Conservation (phyloP, 2,113 vertebrate species). For the Pungitius pungitius region DNA sequence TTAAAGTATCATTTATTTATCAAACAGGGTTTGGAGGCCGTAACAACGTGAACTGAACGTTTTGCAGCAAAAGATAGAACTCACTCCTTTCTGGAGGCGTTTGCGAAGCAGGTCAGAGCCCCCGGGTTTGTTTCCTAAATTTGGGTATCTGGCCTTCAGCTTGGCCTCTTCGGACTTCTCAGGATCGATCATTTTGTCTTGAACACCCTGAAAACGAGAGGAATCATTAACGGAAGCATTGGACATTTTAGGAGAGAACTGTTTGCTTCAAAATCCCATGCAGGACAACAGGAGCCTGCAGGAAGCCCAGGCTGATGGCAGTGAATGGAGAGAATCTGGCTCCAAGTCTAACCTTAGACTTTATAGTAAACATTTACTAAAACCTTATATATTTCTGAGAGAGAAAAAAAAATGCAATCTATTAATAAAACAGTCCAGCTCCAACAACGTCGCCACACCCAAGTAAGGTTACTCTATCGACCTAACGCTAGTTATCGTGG, state of each 20-base stretch:
- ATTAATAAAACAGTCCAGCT: neutral
- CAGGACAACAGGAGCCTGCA: neutral
- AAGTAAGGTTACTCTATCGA: neutral
- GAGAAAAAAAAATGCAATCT: neutral
- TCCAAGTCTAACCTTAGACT: neutral
- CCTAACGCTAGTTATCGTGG: neutral
- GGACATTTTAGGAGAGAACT: neutral
- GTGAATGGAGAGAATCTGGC: neutral
- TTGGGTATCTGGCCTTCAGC: conserved; percentile 94
- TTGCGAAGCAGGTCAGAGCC: conserved; percentile 97
- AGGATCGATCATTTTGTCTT: conserved; percentile 91
- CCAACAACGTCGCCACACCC: neutral
- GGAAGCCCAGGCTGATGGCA: neutral
- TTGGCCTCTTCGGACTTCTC: conserved; percentile 97
- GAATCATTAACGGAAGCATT: neutral
- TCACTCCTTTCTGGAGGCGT: conserved; percentile 96
- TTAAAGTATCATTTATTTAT: neutral
- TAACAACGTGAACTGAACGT: conserved; percentile 2
- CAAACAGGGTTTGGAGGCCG: neutral
- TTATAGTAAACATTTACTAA: neutral
- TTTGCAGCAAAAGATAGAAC: conserved; percentile 55
- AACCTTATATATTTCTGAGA: no score
- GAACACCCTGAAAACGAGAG: conserved; percentile 80
- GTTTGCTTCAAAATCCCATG: neutral
- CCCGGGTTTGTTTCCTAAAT: conserved; percentile 93